Percentiles rank a stretch among this genome's conserved stretches.
These are phyloP conservation scores for Clamator glandarius DNA, from an alignment of 2,797 vertebrate species.

Conservation along the genomic window DNA sequence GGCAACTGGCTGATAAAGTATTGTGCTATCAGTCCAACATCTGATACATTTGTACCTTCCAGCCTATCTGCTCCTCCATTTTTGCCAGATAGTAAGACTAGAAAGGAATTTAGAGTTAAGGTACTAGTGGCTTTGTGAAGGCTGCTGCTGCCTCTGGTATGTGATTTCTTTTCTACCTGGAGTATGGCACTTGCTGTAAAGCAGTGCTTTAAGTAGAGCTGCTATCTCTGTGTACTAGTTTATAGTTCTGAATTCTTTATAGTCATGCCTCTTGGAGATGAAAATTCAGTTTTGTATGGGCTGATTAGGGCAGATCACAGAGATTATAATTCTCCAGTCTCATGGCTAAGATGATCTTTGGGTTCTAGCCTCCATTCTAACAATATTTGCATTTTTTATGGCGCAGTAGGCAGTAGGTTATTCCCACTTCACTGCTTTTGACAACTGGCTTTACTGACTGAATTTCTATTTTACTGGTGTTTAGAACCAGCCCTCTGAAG, in stretches of 20 bases:
- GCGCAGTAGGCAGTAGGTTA: constrained; percentile 7
- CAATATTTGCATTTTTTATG: neutral
- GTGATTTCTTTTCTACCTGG: neutral
- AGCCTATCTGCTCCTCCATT: neutral
- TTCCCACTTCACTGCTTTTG: neutral
- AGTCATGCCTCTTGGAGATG: neutral
- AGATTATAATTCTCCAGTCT: neutral
- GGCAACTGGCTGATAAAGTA: neutral
- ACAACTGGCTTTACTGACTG: constrained; percentile 16
- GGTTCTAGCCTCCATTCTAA: constrained; percentile 1
- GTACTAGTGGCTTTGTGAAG: neutral
- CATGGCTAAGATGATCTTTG: neutral
- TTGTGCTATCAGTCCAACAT: neutral
- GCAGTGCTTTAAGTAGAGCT: neutral
- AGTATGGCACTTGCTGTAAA: neutral
- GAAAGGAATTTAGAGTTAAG: neutral
- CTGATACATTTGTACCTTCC: neutral
- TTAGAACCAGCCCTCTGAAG: constrained; percentile 63
- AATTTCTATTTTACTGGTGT: constrained; percentile 54
- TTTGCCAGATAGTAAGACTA: neutral
- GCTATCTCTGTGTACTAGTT: neutral
- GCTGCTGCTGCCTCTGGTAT: neutral
- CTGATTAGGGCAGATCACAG: neutral
- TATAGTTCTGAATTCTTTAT: neutral
- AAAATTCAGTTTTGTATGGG: neutral